Evolutionary conservation across 1,140 invertebrate species (phyloP).

Genomic region (Chlorops oryzae): DNA sequence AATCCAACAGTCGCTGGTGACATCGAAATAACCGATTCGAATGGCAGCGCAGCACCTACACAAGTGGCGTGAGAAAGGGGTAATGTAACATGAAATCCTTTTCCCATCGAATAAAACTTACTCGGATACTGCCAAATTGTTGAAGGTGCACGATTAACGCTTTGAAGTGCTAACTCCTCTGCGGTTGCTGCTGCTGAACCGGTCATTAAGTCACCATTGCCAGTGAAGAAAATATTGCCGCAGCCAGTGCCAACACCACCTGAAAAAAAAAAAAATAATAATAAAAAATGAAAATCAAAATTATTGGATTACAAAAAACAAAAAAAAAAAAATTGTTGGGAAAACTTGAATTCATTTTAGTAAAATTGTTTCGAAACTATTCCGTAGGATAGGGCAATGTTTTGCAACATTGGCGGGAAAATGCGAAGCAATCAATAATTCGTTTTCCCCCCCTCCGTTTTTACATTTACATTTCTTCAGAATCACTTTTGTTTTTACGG

Average conservation of each 20-base stretch:
- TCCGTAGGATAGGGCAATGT: too few relatives aligned
- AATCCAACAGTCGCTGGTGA: slow-evolving; percentile 64
- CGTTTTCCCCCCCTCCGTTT: too few relatives aligned
- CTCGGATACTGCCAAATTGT: slow-evolving; percentile 70
- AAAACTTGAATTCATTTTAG: too few relatives aligned
- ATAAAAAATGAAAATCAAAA: slow-evolving; percentile 6
- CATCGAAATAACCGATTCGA: slow-evolving; percentile 63
- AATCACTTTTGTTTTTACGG: too few relatives aligned
- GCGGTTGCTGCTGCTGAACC: slow-evolving; percentile 37
- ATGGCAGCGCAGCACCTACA: slow-evolving; percentile 58
- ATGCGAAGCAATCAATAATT: too few relatives aligned
- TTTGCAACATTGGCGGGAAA: too few relatives aligned
- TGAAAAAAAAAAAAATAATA: slow-evolving; percentile 16
- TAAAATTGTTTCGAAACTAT: too few relatives aligned
- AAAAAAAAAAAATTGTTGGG: background rate
- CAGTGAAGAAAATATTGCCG: slow-evolving; percentile 42
- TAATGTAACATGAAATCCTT: too few relatives aligned
- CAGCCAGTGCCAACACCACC: slow-evolving; percentile 36
- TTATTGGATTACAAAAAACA: slow-evolving; percentile 2
- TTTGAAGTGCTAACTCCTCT: slow-evolving; percentile 36
- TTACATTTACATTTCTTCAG: too few relatives aligned
- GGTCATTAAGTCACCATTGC: slow-evolving; percentile 43
- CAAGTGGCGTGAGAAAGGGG: too few relatives aligned
- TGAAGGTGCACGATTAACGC: slow-evolving; percentile 49
- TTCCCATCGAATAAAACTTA: slow-evolving; percentile 51